Evolutionary conservation across 2,888 invertebrate genomes (phyloP), one percentile per base, ranked within the genome.

Genomic region (Eupeodes latifasciatus): DNA sequence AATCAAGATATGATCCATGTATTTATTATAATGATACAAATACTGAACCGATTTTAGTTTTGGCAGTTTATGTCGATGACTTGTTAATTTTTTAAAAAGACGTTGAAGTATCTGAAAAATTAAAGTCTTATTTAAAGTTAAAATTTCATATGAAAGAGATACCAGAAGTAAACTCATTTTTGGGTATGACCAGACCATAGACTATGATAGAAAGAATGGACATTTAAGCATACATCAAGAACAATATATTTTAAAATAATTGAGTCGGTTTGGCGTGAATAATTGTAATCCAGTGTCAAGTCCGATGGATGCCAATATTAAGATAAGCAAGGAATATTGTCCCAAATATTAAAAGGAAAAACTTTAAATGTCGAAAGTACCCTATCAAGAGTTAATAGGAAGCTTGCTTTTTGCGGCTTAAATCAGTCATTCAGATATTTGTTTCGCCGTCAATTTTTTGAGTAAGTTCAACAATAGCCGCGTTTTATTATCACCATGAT

Each of bases 211-310:
- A 57, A 11, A 57, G 27, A 11, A 10, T 57, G 55, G 55, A 27
- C 19, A 12, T 2, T 11, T 57, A 10, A 1, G 4, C 10, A 27
- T 62, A 76, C 19, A 76, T 76, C 40, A 75, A 75, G 51, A 51
- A 51, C 34, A 74, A 62, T 74, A 74, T 34, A 62, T 74, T 61
- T 14, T 55, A 4, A 74, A 74, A 16, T n/a, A 62, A n/a, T n/a
- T 74, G 1, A 74, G 7, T 16, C n/a, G 51, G 11, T 61, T 74
- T 40, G 51, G 51, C 5, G 62, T 51, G 61, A 36, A 62, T 11
- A 10, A 74, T 51, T 62, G 72, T 72, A 72, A 49, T 59, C 27
- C 72, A 19, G 47, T 72, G 1, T 72, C 59, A 72, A 59, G 72
- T n/a, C n/a, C n/a, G n/a, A n/a, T n/a, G n/a, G n/a, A n/a, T n/a